These are phyloP conservation scores for Lipophrys pholis DNA, from an alignment of 2,113 vertebrate genomes.

Conservation along the genomic window DNA sequence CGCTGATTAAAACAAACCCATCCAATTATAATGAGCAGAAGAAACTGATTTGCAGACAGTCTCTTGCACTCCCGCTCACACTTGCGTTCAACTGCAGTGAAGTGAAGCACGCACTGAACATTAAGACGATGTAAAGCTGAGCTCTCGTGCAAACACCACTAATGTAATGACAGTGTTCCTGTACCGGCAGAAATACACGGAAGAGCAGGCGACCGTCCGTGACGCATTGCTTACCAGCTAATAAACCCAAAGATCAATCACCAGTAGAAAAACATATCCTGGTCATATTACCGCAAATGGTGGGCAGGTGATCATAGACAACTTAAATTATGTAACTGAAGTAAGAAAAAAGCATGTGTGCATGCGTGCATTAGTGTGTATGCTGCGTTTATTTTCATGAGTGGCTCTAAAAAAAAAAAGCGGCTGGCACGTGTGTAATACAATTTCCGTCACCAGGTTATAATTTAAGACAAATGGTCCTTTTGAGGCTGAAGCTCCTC, in stretches of 20 bases:
- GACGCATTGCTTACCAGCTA: conserved; percentile 6
- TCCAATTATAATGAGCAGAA: conserved; percentile 8
- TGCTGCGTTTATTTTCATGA: background rate
- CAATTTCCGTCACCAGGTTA: conserved; percentile 3
- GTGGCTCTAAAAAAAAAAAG: conserved; percentile 5
- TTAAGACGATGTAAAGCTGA: background rate
- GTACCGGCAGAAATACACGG: background rate
- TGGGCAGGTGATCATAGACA: conserved; percentile 5
- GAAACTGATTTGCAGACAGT: conserved; percentile 23
- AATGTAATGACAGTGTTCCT: background rate
- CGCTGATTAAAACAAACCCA: conserved; percentile 39
- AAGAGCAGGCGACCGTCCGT: conserved; percentile 19
- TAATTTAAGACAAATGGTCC: background rate
- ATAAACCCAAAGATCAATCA: conserved; percentile 18
- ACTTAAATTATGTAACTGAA: conserved; percentile 7
- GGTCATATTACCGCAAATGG: background rate
- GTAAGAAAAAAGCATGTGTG: background rate
- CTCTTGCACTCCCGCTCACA: background rate
- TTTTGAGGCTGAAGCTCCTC: background rate
- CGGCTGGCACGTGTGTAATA: background rate
- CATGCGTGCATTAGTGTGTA: background rate
- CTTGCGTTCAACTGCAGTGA: background rate
- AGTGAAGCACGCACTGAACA: background rate
- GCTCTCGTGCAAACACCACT: background rate
- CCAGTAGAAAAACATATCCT: conserved; percentile 12